Evolutionary conservation across 1,140 invertebrate species (phyloP), one percentile per base, ranked within the genome.

Genomic region (Nasonia giraulti): DNA sequence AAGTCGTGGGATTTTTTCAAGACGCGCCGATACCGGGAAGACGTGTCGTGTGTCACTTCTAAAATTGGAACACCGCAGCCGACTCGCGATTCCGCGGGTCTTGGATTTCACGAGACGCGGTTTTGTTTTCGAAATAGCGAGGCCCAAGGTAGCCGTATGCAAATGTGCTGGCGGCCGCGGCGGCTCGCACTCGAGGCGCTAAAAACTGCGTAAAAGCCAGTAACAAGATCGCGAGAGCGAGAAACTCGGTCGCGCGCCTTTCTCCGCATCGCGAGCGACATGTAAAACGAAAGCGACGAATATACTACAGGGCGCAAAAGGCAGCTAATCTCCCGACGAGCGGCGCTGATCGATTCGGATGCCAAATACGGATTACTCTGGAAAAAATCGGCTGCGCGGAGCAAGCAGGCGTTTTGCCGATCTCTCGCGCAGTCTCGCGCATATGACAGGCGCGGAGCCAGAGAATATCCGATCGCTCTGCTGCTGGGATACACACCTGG

Each of bases 381-480:
- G 27, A 31, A 31, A 23, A 23, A 31, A 2, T 69, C 69, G 7
- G 17, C 71, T 73, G 31, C 14, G 31, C 31, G 5, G 37, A 33
- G 37, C 33, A 37, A 6, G 50, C 76, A 11, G 10, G 3, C 50
- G 27, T 66, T 40, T 80, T 81, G 73, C 17, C 55, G 14, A 20
- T 62, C 20, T 62, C 47, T 44, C 71, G 80, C 44, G 55, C 33
- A 33, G 27, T 27, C 27, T 27, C 27, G 37, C 31, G 74, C 80
- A 82, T 55, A 75, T 82, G 71, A 81, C 68, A 23, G 17, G 69
- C 23, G 17, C 69, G 71, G 80, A 82, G 71, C 50, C 74, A 74
- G n/a, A 75, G 75, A 82, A 44, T 44, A 6, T 20, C n/a, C 7
- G 17, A n/a, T 12, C 69, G 10, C 20, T 68, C 31, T 68, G 33